Evolutionary conservation across 2,113 vertebrate species (phyloP).

Genomic region (Crypturellus undulatus): DNA sequence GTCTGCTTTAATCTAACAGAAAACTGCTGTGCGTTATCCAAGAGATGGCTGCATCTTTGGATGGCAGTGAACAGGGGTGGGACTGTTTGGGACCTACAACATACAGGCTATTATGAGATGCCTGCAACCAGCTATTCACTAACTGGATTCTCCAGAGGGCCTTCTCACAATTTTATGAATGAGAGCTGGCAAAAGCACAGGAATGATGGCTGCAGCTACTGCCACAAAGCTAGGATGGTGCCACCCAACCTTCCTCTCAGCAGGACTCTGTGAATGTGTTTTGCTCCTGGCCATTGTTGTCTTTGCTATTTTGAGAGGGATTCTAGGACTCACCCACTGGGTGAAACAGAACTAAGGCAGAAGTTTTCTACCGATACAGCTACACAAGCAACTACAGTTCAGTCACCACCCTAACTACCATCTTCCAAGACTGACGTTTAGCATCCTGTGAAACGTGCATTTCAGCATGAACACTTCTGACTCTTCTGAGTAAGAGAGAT

Average conservation of each 20-base stretch:
- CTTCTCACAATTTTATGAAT: background rate
- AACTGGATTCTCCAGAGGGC: background rate
- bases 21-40: accelerated
- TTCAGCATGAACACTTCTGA: background rate
- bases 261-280: background rate
- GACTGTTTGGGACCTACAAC: background rate
- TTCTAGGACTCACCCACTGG: background rate
- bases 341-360: background rate
- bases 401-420: background rate
- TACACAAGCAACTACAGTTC: background rate
- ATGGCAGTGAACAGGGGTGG: background rate
- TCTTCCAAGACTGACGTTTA: background rate
- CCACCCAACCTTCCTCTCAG: background rate
- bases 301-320: background rate
- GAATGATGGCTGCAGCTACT: background rate
- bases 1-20: background rate
- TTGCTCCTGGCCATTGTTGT: background rate
- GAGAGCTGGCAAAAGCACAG: background rate
- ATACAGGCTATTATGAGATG: background rate
- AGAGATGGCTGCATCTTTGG: background rate
- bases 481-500: background rate
- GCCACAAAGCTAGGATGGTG: background rate
- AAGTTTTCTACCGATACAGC: background rate
- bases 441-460: background rate
- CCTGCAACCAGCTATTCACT: background rate